phyloP scores from a whole-genome alignment of 2,888 invertebrate species.

The Tanypteryx hageni region DNA sequence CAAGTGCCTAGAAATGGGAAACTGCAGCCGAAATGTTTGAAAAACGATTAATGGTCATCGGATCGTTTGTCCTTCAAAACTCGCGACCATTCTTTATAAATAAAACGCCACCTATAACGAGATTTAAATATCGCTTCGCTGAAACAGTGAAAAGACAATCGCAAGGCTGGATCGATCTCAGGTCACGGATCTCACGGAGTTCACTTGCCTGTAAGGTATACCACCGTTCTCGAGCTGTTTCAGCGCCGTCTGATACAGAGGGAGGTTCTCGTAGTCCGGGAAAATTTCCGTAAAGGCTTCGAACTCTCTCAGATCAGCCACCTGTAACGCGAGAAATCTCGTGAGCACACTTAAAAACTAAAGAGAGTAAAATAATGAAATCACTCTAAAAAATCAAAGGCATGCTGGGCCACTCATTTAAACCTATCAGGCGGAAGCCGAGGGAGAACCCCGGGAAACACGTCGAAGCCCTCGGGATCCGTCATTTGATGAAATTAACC shows the following conservation, averaged over 20 bases:
- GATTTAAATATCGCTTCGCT: background rate
- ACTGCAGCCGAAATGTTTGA: too few relatives aligned
- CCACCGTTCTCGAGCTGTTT: constrained; percentile 87
- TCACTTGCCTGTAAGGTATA: constrained; percentile 81
- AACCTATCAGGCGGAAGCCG: too few relatives aligned
- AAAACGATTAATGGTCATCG: background rate
- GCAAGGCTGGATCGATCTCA: background rate
- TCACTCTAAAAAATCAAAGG: constrained; percentile 44
- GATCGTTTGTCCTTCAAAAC: background rate
- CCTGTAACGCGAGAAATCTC: constrained; percentile 75
- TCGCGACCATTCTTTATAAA: background rate
- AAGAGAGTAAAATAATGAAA: constrained; percentile 68
- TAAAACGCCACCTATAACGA: too few relatives aligned
- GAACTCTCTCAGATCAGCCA: constrained; percentile 92
- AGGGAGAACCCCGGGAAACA: too few relatives aligned
- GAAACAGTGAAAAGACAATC: background rate
- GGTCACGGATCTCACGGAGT: background rate
- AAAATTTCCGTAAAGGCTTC: constrained; percentile 88
- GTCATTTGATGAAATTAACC: too few relatives aligned
- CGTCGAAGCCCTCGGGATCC: too few relatives aligned
- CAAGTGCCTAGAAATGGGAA: too few relatives aligned
- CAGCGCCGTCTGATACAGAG: constrained; percentile 90
- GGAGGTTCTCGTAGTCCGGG: constrained; percentile 87
- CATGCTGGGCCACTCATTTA: too few relatives aligned
- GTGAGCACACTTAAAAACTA: background rate